These are phyloP conservation scores for Gymnarchus niloticus DNA, from an alignment of 2,113 vertebrate species.

Conservation along the genomic window DNA sequence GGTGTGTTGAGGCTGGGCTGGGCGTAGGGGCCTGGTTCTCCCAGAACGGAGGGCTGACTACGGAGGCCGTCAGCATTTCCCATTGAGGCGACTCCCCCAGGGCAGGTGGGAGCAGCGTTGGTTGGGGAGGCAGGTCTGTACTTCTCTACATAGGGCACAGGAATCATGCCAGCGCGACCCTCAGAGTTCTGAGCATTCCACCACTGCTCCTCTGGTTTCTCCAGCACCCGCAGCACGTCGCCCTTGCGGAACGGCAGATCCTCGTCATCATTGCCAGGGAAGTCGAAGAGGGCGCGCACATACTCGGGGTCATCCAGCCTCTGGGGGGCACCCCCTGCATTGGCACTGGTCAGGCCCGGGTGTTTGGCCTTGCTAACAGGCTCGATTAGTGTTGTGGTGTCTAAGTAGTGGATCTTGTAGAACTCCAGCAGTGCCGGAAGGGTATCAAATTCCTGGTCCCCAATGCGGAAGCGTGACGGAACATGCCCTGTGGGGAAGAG, in stretches of 20 bases:
- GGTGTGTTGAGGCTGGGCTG: slow-evolving; percentile 90
- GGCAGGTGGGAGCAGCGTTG: slow-evolving; percentile 22
- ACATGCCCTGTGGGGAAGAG: slow-evolving; percentile 61
- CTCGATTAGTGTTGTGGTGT: slow-evolving; percentile 98
- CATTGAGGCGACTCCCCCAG: slow-evolving; percentile 40
- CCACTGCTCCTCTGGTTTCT: slow-evolving; percentile 99
- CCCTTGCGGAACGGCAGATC: slow-evolving; percentile 97
- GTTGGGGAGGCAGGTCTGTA: slow-evolving; percentile 81
- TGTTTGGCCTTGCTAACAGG: slow-evolving; percentile 86
- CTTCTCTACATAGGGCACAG: slow-evolving; percentile 96
- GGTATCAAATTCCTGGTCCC: slow-evolving; percentile 96
- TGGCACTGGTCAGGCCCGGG: slow-evolving; percentile 55
- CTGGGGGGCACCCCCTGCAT: slow-evolving; percentile 60
- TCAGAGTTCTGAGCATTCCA: slow-evolving; percentile 95
- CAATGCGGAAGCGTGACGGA: slow-evolving; percentile 84
- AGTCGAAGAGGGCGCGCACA: slow-evolving; percentile 96
- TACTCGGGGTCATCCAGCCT: slow-evolving; percentile 82
- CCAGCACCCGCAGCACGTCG: slow-evolving; percentile 85
- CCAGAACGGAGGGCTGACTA: slow-evolving; percentile 71
- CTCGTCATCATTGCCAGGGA: slow-evolving; percentile 96
- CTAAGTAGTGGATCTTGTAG: slow-evolving; percentile 99
- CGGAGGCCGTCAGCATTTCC: slow-evolving; percentile 80
- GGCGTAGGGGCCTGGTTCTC: slow-evolving; percentile 95
- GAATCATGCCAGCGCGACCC: slow-evolving; percentile 93
- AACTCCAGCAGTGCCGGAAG: slow-evolving; percentile 93